Conservation (phyloP, 2,113 vertebrate species). For the Gorsachius goisagi region DNA sequence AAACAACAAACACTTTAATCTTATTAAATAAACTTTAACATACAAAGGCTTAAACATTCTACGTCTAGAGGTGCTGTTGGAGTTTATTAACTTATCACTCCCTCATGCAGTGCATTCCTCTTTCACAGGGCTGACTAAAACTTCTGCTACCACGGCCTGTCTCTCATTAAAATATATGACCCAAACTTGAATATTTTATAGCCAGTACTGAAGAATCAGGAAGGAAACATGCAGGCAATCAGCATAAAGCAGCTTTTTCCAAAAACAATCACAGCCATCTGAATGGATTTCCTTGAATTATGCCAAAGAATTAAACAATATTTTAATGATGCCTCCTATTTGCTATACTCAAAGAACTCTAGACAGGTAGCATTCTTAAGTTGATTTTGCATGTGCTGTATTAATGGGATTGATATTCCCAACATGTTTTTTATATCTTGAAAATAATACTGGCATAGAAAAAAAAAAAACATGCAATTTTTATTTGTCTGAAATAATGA, state of each 20-base stretch:
- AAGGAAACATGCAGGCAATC: conserved; percentile 37
- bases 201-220: background rate
- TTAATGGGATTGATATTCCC: background rate
- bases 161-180: background rate
- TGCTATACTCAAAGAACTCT: background rate
- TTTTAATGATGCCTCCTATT: background rate
- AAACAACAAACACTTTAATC: background rate
- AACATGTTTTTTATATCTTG: background rate
- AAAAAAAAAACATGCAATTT: background rate
- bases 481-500: background rate
- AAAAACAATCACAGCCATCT: conserved; percentile 21
- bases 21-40: background rate
- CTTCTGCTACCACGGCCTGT: background rate
- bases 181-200: conserved; percentile 17
- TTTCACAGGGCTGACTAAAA: background rate
- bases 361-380: background rate
- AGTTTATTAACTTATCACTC: background rate
- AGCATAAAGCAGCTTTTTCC: conserved; percentile 34
- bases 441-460: background rate
- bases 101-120: background rate
- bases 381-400: background rate
- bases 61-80: background rate
- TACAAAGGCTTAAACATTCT: background rate
- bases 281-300: conserved; percentile 63
- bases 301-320: conserved; percentile 35